Conservation (phyloP, 2,888 invertebrate species). For the Gymnoscelis rufifasciata region DNA sequence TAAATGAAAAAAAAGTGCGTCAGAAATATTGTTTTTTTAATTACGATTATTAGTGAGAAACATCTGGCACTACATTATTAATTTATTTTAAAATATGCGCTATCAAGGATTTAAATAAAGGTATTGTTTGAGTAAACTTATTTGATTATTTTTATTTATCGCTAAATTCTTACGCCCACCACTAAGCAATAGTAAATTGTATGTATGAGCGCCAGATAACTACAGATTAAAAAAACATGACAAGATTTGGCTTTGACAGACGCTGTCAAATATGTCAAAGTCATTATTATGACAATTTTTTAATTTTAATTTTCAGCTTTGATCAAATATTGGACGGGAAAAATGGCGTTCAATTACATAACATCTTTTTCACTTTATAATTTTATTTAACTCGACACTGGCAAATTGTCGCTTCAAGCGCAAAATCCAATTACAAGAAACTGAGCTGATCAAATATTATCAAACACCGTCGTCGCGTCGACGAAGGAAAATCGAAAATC, state of each 20-base stretch:
- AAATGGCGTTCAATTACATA: too few species aligned
- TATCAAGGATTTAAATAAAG: constrained; percentile 1
- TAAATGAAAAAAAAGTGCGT: constrained; percentile 8
- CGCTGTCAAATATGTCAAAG: too few species aligned
- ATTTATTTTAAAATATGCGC: not conserved
- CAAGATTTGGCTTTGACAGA: not conserved
- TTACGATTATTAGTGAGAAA: not conserved
- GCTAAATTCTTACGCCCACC: constrained; percentile 25
- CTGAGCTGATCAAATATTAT: too few species aligned
- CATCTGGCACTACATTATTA: constrained; percentile 10
- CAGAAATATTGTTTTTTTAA: not conserved
- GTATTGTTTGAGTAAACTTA: constrained; percentile 6
- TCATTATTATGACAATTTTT: too few species aligned
- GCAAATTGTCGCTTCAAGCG: too few species aligned
- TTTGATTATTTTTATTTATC: constrained; percentile 26
- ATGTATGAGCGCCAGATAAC: not conserved
- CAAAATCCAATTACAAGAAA: too few species aligned
- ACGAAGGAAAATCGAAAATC: too few species aligned
- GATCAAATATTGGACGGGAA: too few species aligned
- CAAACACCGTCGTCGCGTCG: too few species aligned
- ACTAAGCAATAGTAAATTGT: constrained; percentile 10
- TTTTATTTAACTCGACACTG: too few species aligned
- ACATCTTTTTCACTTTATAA: too few species aligned
- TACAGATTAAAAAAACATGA: not conserved
- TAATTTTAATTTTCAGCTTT: too few species aligned